These are phyloP conservation scores for Clarias gariepinus DNA, from an alignment of 2,113 vertebrate species.

Conservation along the genomic window DNA sequence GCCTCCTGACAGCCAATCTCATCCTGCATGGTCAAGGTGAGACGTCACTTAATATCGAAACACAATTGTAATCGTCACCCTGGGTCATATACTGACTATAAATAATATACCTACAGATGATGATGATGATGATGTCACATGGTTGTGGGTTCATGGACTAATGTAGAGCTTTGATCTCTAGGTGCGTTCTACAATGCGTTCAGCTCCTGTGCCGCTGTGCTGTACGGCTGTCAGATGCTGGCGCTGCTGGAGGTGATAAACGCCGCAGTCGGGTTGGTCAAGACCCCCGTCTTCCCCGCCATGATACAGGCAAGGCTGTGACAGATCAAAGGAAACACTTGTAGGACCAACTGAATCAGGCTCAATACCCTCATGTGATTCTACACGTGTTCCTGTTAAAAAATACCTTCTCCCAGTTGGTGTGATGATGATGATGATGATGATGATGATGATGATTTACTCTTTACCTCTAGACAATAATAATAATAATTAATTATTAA, in stretches of 20 bases:
- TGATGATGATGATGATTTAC: background rate
- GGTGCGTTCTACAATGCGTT: conserved; percentile 93
- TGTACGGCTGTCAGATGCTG: conserved; percentile 94
- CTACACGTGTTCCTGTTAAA: background rate
- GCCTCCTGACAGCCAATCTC: conserved; percentile 91
- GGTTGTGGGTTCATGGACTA: background rate
- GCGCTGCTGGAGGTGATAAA: conserved; percentile 86
- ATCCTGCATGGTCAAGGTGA: conserved; percentile 89
- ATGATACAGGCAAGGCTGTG: conserved; percentile 81
- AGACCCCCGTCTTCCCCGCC: conserved; percentile 77
- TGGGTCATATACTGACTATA: background rate
- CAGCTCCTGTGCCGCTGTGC: conserved; percentile 84
- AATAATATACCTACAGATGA: no score
- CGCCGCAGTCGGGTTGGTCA: conserved; percentile 81
- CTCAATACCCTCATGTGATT: no score
- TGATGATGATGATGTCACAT: background rate
- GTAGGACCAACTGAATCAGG: no score
- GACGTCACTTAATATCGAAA: background rate
- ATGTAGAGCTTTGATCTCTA: conserved; percentile 48
- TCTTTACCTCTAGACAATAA: no score
- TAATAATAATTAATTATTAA: no score
- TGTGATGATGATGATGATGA: background rate
- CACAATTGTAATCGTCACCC: no score
- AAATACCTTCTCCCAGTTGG: background rate
- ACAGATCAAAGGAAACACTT: background rate